phyloP scores from a whole-genome alignment of 2,888 invertebrate species.

The Eilema griseolum region DNA sequence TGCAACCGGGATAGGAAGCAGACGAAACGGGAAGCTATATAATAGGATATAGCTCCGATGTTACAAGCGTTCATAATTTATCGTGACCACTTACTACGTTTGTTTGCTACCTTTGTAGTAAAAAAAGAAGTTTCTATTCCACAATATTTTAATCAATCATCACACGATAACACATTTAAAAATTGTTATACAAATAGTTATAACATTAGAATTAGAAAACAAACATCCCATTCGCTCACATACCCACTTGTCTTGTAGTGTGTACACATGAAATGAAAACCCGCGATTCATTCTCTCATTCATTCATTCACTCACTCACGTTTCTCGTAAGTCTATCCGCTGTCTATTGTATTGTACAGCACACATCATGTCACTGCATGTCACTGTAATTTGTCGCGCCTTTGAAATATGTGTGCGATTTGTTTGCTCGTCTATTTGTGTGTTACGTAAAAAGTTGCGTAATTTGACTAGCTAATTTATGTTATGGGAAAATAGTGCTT shows the following conservation, averaged over 20 bases:
- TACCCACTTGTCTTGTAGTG: too few relatives aligned
- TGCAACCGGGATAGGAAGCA: too few relatives aligned
- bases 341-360: constrained; percentile 32
- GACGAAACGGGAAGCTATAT: too few relatives aligned
- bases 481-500: constrained; percentile 41
- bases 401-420: constrained; percentile 49
- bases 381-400: constrained; percentile 33
- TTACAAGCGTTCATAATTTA: too few relatives aligned
- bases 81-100: too few relatives aligned
- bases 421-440: constrained; percentile 35
- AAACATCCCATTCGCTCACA: constrained; percentile 9
- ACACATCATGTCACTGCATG: constrained; percentile 27
- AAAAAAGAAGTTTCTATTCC: neutral
- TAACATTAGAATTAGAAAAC: constrained; percentile 2
- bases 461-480: constrained; percentile 42
- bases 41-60: too few relatives aligned
- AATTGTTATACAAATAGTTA: neutral
- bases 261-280: constrained; percentile 27
- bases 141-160: neutral
- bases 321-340: constrained; percentile 25
- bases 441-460: constrained; percentile 42
- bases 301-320: constrained; percentile 29
- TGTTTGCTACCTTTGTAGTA: neutral
- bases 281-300: constrained; percentile 35
- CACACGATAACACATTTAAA: neutral